Conservation (phyloP, 2,888 invertebrate species). For the Ischnura elegans region DNA sequence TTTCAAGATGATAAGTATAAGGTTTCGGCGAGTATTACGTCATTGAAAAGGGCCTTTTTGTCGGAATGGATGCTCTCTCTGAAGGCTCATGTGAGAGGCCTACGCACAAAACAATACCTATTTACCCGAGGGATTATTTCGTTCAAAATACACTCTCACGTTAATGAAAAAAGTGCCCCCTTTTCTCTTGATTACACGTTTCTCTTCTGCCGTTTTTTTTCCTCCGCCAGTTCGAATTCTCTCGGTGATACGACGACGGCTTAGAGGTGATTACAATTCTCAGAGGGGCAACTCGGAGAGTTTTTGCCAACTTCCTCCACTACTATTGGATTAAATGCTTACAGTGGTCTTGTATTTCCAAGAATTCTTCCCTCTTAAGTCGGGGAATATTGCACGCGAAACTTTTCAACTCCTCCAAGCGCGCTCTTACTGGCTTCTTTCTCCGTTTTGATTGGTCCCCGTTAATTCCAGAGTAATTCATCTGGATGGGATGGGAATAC, state of each 20-base stretch:
- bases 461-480: neutral
- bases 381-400: constrained; percentile 13
- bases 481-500: neutral
- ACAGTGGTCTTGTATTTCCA: neutral
- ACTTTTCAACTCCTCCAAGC: neutral
- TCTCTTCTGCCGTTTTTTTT: neutral
- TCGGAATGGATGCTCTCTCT: too few species aligned
- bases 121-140: neutral
- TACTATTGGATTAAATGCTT: constrained; percentile 22
- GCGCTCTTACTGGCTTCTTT: neutral
- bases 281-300: neutral
- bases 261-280: neutral
- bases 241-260: neutral
- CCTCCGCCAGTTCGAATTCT: neutral
- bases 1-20: too few species aligned
- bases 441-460: neutral
- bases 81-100: too few species aligned
- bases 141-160: neutral
- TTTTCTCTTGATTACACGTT: neutral
- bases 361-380: neutral
- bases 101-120: neutral
- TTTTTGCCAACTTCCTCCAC: constrained; percentile 8
- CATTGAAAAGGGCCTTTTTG: too few species aligned
- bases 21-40: too few species aligned
- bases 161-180: neutral